Conservation (phyloP, 2,888 invertebrate species). For the Leucoma salicis region DNA sequence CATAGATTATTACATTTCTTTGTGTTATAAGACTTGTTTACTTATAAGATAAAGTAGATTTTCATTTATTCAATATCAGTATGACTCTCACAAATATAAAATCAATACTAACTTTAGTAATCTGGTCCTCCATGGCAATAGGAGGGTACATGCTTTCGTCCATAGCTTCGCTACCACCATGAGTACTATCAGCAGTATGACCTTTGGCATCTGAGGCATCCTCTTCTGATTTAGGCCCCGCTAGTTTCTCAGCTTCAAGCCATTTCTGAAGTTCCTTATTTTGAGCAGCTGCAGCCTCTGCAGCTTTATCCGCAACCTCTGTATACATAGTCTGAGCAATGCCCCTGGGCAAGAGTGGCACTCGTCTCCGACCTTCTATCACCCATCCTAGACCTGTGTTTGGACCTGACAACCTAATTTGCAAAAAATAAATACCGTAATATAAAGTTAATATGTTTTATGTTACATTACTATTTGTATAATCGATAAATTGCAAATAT, state of each 20-base stretch:
- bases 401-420: constrained; percentile 83
- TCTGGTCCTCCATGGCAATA: constrained; percentile 73
- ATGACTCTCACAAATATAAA: too few species aligned
- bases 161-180: constrained; percentile 49
- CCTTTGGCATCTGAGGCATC: constrained; percentile 56
- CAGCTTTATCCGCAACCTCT: constrained; percentile 90
- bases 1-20: too few species aligned
- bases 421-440: constrained; percentile 1
- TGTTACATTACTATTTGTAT: too few species aligned
- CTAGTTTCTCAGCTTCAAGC: constrained; percentile 61
- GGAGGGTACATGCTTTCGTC: constrained; percentile 62
- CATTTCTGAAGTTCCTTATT: constrained; percentile 65
- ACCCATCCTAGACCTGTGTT: constrained; percentile 90
- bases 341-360: constrained; percentile 92
- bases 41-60: too few species aligned
- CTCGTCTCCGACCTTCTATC: constrained; percentile 91
- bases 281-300: constrained; percentile 68
- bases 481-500: too few species aligned
- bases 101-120: constrained; percentile 52
- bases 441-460: too few species aligned
- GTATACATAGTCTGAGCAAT: constrained; percentile 93
- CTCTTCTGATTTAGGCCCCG: constrained; percentile 60
- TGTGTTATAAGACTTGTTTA: too few species aligned
- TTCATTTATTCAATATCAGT: too few species aligned
- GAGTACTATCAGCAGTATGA: constrained; percentile 52